Percentiles rank a stretch among this genome's conserved stretches.
These are phyloP conservation scores for Pasiphila rectangulata DNA, from an alignment of 2,888 invertebrate species.

Conservation along the genomic window DNA sequence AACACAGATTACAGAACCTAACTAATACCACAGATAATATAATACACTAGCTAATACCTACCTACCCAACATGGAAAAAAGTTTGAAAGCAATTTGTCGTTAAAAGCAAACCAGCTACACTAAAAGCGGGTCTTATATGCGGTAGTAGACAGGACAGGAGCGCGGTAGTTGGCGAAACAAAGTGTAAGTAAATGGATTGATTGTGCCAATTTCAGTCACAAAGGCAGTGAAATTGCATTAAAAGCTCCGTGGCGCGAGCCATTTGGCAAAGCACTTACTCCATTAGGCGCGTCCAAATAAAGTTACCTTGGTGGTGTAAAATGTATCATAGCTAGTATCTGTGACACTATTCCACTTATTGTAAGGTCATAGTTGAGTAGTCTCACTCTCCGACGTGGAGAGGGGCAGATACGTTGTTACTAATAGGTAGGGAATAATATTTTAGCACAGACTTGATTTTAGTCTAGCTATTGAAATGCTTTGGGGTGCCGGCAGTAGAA, in stretches of 20 bases:
- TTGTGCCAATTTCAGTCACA: conserved; percentile 79
- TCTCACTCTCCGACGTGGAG: not conserved
- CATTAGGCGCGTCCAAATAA: conserved; percentile 75
- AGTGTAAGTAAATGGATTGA: conserved; percentile 82
- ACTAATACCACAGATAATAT: not conserved
- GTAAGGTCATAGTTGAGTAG: conserved; percentile 1
- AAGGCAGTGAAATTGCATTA: conserved; percentile 80
- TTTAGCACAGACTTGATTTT: no score
- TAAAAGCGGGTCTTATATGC: conserved; percentile 60
- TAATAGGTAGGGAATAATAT: not conserved
- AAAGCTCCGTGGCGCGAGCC: conserved; percentile 77
- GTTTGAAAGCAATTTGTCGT: conserved; percentile 23
- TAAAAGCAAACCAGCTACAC: conserved; percentile 25
- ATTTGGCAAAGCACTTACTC: conserved; percentile 78
- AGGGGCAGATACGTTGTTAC: not conserved
- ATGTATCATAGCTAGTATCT: conserved; percentile 39
- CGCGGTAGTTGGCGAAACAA: conserved; percentile 76
- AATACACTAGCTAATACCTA: conserved; percentile 1
- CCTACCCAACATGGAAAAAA: conserved; percentile 16
- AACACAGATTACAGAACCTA: not conserved
- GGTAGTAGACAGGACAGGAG: conserved; percentile 39
- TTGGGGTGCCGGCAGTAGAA: no score
- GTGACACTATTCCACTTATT: conserved; percentile 33
- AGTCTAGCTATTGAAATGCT: no score
- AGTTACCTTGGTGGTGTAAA: conserved; percentile 68